These are phyloP conservation scores for Apis laboriosa DNA, from an alignment of 1,140 invertebrate species.

Conservation along the genomic window DNA sequence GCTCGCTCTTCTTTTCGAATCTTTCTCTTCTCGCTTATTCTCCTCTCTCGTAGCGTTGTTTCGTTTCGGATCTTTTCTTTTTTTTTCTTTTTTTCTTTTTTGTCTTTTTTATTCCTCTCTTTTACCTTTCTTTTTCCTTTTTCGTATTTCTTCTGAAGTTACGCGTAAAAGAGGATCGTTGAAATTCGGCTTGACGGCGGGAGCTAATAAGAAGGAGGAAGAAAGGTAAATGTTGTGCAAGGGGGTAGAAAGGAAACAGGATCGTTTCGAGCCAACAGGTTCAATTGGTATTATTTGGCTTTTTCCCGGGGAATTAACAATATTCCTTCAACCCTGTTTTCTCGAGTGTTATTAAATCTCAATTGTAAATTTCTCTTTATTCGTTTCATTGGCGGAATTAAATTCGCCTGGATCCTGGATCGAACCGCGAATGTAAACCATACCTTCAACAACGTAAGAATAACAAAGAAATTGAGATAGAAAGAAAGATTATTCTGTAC, in stretches of 20 bases:
- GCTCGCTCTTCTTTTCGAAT: not conserved
- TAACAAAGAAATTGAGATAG: not conserved
- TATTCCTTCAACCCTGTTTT: not conserved
- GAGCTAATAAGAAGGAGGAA: not conserved
- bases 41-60: too few relatives aligned
- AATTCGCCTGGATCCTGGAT: conserved; percentile 3
- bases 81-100: not conserved
- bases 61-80: not conserved
- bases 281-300: not conserved
- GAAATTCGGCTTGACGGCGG: not conserved
- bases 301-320: not conserved
- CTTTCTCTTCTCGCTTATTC: not conserved
- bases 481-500: too few relatives aligned
- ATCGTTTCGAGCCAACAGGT: not conserved
- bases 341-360: conserved; percentile 26
- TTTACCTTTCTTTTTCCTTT: too few relatives aligned
- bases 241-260: too few relatives aligned
- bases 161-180: not conserved
- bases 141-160: not conserved
- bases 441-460: not conserved
- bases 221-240: not conserved
- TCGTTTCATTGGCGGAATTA: conserved; percentile 19
- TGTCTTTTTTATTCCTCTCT: not conserved
- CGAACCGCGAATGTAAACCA: not conserved
- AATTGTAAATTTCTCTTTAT: conserved; percentile 17